A percentile compares a stretch with the other conserved stretches of the same genome.
phyloP scores from a whole-genome alignment of 2,113 vertebrate species.

The Dipodomys merriami region DNA sequence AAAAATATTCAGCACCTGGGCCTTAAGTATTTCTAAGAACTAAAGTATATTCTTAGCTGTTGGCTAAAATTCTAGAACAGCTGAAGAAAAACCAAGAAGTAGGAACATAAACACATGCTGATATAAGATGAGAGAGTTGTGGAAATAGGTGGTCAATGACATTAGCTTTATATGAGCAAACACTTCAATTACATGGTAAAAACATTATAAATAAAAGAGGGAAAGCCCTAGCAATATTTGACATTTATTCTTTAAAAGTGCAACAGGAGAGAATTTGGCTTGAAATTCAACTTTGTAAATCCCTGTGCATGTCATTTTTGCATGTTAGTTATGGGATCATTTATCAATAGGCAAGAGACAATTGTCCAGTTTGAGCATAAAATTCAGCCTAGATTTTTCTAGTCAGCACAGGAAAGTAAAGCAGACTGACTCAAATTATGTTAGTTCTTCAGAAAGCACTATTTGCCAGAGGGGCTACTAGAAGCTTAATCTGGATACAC shows the following conservation, averaged over 20 bases:
- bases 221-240: neutral
- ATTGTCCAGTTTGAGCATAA: neutral
- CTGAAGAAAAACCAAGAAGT: neutral
- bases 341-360: neutral
- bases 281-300: neutral
- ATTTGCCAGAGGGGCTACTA: neutral
- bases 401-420: neutral
- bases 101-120: slow-evolving; percentile 6
- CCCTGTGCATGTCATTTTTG: neutral
- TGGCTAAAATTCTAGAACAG: slow-evolving; percentile 51
- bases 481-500: neutral
- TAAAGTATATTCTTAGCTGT: slow-evolving; percentile 35
- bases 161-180: neutral
- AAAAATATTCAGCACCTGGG: slow-evolving; percentile 58
- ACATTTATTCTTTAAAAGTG: neutral
- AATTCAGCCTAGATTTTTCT: neutral
- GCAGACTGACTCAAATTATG: neutral
- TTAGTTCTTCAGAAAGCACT: neutral
- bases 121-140: neutral
- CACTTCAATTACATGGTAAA: neutral
- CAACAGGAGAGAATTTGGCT: neutral
- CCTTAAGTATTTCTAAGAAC: slow-evolving; percentile 51
- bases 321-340: neutral
- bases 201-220: neutral
- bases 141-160: neutral